A percentile compares a stretch with the other conserved stretches of the same genome.
Conservation (phyloP, 2,797 vertebrate genomes). For the Pseudochirops corinnae region DNA sequence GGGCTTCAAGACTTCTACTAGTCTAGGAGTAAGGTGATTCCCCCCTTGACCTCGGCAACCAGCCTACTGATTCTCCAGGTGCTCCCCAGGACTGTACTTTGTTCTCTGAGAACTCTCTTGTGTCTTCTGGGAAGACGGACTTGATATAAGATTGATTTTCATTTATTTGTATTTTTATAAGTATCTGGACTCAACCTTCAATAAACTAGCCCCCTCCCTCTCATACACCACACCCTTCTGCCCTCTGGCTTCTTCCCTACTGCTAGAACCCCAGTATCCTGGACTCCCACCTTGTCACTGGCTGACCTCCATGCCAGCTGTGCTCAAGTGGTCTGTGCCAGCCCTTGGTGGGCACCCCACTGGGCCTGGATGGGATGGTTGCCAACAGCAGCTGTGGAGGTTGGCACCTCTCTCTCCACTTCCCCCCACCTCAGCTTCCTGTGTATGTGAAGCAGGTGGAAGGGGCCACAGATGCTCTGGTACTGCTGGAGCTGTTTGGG, state of each 20-base stretch:
- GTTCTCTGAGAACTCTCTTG: slow-evolving; percentile 35
- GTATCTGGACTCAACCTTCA: slow-evolving; percentile 74
- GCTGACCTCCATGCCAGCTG: slow-evolving; percentile 71
- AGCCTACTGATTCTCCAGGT: slow-evolving; percentile 13
- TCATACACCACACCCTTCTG: neutral
- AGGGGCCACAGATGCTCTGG: slow-evolving; percentile 45
- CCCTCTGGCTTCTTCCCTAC: slow-evolving; percentile 38
- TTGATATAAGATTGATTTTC: slow-evolving; percentile 67
- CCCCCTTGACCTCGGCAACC: neutral
- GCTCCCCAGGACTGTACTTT: slow-evolving; percentile 42
- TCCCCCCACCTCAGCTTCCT: slow-evolving; percentile 58
- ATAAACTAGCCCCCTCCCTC: slow-evolving; percentile 69
- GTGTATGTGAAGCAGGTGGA: slow-evolving; percentile 48
- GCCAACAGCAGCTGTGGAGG: slow-evolving; percentile 73
- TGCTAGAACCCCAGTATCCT: slow-evolving; percentile 28
- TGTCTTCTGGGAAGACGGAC: slow-evolving; percentile 82
- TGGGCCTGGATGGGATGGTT: slow-evolving; percentile 47
- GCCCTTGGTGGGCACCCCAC: slow-evolving; percentile 65
- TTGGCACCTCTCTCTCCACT: slow-evolving; percentile 58
- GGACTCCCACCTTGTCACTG: slow-evolving; percentile 47
- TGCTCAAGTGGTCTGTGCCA: slow-evolving; percentile 57
- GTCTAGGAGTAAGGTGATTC: neutral
- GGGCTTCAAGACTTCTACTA: neutral
- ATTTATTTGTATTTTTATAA: slow-evolving; percentile 81
- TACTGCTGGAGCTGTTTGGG: slow-evolving; percentile 1